These are phyloP conservation scores for Maconellicoccus hirsutus DNA, from an alignment of 1,140 invertebrate genomes.

Conservation along the genomic window DNA sequence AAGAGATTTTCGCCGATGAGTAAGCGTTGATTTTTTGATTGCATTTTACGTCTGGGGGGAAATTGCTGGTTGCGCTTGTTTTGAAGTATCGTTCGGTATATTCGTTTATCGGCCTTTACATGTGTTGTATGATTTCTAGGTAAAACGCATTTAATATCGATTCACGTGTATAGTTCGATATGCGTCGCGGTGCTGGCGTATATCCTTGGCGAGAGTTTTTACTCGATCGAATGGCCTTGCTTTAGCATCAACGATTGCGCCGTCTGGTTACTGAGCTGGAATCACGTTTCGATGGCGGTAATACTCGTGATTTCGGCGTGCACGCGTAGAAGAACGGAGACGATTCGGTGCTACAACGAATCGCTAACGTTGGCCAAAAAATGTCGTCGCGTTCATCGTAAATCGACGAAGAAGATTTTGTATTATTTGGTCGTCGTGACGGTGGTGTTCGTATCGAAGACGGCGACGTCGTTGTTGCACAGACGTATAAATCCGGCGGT, in stretches of 20 bases:
- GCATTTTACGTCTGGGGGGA: no score
- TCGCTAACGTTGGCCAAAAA: neutral
- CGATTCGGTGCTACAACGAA: neutral
- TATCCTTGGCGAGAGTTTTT: neutral
- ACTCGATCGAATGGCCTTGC: neutral
- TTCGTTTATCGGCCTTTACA: no score
- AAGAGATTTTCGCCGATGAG: no score
- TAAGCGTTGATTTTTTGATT: no score
- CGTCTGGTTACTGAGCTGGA: constrained; percentile 2
- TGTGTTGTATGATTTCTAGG: no score
- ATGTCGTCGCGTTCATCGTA: neutral
- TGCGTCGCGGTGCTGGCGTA: neutral
- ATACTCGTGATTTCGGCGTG: neutral
- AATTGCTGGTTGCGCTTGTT: no score
- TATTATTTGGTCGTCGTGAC: neutral
- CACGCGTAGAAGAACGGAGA: neutral
- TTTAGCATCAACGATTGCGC: constrained; percentile 2
- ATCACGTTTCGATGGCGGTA: neutral
- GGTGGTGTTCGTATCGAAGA: neutral
- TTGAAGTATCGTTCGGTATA: no score
- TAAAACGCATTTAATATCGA: no score
- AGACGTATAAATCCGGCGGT: neutral
- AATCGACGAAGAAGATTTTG: neutral
- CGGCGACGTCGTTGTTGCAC: neutral
- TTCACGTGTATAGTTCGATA: no score